Conservation (phyloP, 2,888 invertebrate genomes). For the Pyrocoelia pectoralis region DNA sequence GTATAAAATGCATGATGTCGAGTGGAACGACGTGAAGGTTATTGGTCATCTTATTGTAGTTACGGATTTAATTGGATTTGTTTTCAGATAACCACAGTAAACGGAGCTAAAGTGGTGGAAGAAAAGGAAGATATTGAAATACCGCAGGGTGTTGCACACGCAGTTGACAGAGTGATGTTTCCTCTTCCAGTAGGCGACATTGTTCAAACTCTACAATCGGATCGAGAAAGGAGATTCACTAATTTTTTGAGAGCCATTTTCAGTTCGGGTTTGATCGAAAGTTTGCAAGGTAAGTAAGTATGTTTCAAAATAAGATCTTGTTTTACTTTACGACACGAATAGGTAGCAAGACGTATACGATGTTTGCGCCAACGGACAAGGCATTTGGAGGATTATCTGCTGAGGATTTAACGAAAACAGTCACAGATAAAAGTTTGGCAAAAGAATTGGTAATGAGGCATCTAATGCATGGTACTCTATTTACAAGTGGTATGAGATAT, state of each 20-base stretch:
- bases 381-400: constrained; percentile 76
- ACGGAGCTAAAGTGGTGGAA: constrained; percentile 82
- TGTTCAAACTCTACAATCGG: constrained; percentile 84
- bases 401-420: constrained; percentile 67
- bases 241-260: constrained; percentile 80
- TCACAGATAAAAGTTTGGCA: constrained; percentile 72
- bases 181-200: constrained; percentile 88
- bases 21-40: constrained; percentile 87
- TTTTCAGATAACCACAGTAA: constrained; percentile 79
- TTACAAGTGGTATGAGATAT: constrained; percentile 87
- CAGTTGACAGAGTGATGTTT: constrained; percentile 88
- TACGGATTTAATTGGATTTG: neutral
- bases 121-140: constrained; percentile 85
- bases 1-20: constrained; percentile 86
- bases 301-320: neutral
- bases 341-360: constrained; percentile 85
- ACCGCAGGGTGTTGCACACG: constrained; percentile 86
- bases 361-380: constrained; percentile 85
- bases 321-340: constrained; percentile 34
- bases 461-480: constrained; percentile 78
- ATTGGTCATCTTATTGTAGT: constrained; percentile 37
- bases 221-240: constrained; percentile 81
- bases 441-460: constrained; percentile 79
- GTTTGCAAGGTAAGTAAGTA: constrained; percentile 68
- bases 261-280: constrained; percentile 79